Evolutionary conservation across 2,113 vertebrate genomes (phyloP).

Genomic region (Panthera uncia): DNA sequence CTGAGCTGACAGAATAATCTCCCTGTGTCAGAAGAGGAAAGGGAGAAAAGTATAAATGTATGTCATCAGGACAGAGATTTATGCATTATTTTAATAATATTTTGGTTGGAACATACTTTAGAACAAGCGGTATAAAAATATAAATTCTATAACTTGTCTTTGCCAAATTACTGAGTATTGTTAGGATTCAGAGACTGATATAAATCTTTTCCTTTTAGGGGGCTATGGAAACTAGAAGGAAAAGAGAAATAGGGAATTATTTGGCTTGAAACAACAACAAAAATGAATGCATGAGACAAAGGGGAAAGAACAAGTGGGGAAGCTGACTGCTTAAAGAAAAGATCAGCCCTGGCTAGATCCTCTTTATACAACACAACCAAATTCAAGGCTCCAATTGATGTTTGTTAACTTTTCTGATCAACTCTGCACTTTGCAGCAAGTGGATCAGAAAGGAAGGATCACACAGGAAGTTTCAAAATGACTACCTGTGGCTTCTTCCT

Average conservation of each 20-base stretch:
- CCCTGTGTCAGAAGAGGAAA: neutral
- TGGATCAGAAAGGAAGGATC: neutral
- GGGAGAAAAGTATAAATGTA: neutral
- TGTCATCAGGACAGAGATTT: neutral
- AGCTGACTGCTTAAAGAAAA: neutral
- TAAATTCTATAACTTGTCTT: neutral
- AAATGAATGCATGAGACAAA: neutral
- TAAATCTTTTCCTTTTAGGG: neutral
- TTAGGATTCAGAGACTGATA: slow-evolving; percentile 15
- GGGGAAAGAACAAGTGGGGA: neutral
- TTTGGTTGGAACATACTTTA: slow-evolving; percentile 10
- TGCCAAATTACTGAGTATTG: neutral
- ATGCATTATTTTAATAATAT: neutral
- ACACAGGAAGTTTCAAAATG: neutral
- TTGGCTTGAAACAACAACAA: neutral
- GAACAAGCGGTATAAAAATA: neutral
- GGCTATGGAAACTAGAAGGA: neutral
- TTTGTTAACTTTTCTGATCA: neutral
- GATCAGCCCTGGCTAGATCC: neutral
- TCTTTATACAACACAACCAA: neutral
- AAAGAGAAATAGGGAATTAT: neutral
- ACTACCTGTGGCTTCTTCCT: neutral
- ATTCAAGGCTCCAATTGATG: neutral
- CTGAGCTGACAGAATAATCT: slow-evolving; percentile 34
- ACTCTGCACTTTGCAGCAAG: neutral